Evolutionary conservation across 2,888 invertebrate genomes (phyloP).

Genomic region (Xylota segnis): DNA sequence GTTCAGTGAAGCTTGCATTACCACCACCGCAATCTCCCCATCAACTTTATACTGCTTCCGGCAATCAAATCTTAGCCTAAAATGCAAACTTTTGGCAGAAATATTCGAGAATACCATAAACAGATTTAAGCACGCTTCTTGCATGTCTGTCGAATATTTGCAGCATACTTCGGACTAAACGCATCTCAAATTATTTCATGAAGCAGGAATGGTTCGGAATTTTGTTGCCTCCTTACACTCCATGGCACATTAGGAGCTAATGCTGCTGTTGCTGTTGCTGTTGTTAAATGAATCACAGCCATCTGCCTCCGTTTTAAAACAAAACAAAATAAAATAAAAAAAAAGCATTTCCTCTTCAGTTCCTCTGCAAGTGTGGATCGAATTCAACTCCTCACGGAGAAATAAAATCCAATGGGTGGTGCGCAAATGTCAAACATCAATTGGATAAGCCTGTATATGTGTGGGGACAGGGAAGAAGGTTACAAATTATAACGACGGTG

Average conservation of each 20-base stretch:
- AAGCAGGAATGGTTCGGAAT: slow-evolving; percentile 41
- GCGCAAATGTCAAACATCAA: slow-evolving; percentile 54
- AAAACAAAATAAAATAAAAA: neutral
- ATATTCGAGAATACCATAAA: slow-evolving; percentile 42
- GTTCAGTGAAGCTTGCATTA: slow-evolving; percentile 51
- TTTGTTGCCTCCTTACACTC: slow-evolving; percentile 16
- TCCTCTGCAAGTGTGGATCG: slow-evolving; percentile 14
- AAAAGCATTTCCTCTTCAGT: neutral
- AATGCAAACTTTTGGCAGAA: slow-evolving; percentile 19
- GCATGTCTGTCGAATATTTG: slow-evolving; percentile 35
- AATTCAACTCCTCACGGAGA: slow-evolving; percentile 28
- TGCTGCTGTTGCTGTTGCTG: neutral
- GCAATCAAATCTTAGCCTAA: slow-evolving; percentile 25
- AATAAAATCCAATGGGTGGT: slow-evolving; percentile 26
- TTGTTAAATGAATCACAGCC: slow-evolving; percentile 40
- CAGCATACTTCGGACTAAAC: slow-evolving; percentile 35
- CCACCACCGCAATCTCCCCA: slow-evolving; percentile 40
- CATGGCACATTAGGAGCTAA: neutral
- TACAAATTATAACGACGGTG: slow-evolving; percentile 58
- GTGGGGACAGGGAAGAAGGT: neutral
- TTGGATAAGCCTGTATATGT: slow-evolving; percentile 25
- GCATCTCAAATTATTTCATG: slow-evolving; percentile 17
- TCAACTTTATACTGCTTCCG: slow-evolving; percentile 53
- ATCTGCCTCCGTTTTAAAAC: slow-evolving; percentile 33
- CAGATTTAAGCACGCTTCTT: slow-evolving; percentile 27